Percentiles rank a stretch among this genome's conserved stretches.
Conservation (phyloP, 1,140 invertebrate species). For the Drosophila ironensis region DNA sequence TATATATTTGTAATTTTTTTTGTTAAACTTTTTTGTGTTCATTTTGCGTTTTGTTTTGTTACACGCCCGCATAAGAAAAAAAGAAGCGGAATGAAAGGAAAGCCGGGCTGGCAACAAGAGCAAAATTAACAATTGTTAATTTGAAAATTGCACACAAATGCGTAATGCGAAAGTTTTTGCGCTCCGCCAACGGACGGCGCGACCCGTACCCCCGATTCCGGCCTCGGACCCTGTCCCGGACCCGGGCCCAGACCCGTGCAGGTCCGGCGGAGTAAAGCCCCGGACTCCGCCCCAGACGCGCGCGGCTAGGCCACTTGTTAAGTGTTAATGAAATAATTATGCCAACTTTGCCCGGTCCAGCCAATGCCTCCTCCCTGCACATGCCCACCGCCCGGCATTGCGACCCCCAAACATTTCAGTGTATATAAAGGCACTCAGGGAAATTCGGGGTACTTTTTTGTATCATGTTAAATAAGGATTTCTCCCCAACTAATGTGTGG, state of each 20-base stretch:
- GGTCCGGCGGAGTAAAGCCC: background rate
- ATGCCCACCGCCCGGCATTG: conserved; percentile 37
- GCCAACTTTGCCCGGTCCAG: conserved; percentile 62
- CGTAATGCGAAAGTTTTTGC: conserved; percentile 75
- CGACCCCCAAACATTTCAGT: background rate
- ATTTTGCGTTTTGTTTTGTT: conserved; percentile 49
- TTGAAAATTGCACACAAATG: conserved; percentile 80
- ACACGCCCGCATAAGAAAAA: conserved; percentile 39
- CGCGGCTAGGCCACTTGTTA: conserved; percentile 71
- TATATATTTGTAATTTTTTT: conserved; percentile 40
- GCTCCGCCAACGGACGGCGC: conserved; percentile 17
- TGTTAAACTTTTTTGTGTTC: conserved; percentile 48
- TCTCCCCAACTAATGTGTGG: no score
- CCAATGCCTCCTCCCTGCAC: conserved; percentile 31
- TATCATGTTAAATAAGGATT: no score
- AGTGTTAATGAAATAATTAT: conserved; percentile 81
- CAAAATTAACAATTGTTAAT: conserved; percentile 80
- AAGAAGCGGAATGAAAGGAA: conserved; percentile 8
- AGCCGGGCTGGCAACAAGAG: conserved; percentile 40
- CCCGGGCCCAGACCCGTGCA: background rate
- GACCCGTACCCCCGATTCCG: background rate
- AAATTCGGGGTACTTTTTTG: background rate
- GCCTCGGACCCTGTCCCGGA: conserved; percentile 8
- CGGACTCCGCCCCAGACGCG: conserved; percentile 21
- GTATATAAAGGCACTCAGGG: conserved; percentile 4